These are phyloP conservation scores for Panopea generosa DNA, from an alignment of 2,888 invertebrate species.

Conservation along the genomic window DNA sequence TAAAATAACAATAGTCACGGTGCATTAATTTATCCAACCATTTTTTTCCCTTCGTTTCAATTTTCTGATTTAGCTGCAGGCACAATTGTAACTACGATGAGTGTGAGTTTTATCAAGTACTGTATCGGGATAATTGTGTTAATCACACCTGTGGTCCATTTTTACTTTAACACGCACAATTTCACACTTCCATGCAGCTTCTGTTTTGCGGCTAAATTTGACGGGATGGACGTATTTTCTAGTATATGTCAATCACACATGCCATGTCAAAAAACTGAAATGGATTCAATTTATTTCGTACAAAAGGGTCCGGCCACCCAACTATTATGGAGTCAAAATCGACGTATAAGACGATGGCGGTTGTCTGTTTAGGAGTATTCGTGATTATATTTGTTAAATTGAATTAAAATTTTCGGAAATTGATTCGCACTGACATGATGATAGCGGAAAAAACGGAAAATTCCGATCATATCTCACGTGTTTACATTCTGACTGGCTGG, in stretches of 20 bases:
- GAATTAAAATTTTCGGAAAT: conserved; percentile 27
- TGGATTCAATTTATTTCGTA: conserved; percentile 60
- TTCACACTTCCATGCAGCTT: conserved; percentile 40
- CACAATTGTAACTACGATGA: too few relatives aligned
- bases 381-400: conserved; percentile 39
- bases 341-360: too few relatives aligned
- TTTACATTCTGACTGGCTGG: neutral
- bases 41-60: too few relatives aligned
- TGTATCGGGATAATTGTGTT: too few relatives aligned
- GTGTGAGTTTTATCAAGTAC: too few relatives aligned
- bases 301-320: conserved; percentile 60
- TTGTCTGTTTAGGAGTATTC: neutral
- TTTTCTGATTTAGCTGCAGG: too few relatives aligned
- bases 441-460: neutral
- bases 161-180: conserved; percentile 12
- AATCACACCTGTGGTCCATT: neutral
- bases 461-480: conserved; percentile 29
- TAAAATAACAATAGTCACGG: too few relatives aligned
- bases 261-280: conserved; percentile 55
- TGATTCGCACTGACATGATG: conserved; percentile 36
- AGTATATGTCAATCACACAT: conserved; percentile 53
- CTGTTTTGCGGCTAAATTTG: conserved; percentile 47
- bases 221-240: conserved; percentile 48
- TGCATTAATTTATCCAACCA: too few relatives aligned
- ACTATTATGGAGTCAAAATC: conserved; percentile 2